These are phyloP conservation scores for Magallana gigas DNA, from an alignment of 1,140 invertebrate genomes.

Conservation along the genomic window DNA sequence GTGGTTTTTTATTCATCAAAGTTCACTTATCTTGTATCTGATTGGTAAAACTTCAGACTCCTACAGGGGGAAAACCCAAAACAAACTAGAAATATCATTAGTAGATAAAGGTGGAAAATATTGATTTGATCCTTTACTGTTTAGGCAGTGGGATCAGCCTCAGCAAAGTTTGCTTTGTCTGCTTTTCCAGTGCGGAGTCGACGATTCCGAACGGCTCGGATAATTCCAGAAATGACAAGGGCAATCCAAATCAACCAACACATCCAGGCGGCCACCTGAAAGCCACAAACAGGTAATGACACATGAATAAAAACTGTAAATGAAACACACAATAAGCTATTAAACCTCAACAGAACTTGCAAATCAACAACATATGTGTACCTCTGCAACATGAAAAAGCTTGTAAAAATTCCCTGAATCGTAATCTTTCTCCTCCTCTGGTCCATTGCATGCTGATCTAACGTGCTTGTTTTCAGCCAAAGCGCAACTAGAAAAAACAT, in stretches of 20 bases:
- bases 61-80: too few relatives aligned
- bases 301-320: not conserved
- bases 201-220: constrained; percentile 52
- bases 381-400: constrained; percentile 8
- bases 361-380: not conserved
- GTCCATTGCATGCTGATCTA: not conserved
- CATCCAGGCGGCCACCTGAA: constrained; percentile 54
- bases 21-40: too few relatives aligned
- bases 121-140: too few relatives aligned
- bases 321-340: not conserved
- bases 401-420: not conserved
- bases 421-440: not conserved
- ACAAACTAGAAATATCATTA: too few relatives aligned
- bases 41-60: too few relatives aligned
- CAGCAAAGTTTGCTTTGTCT: constrained; percentile 44
- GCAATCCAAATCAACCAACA: constrained; percentile 49
- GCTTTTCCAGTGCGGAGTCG: constrained; percentile 36
- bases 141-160: not conserved
- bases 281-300: not conserved
- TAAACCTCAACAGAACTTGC: not conserved
- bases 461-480: constrained; percentile 7
- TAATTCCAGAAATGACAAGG: constrained; percentile 49
- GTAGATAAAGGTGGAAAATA: too few relatives aligned
- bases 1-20: too few relatives aligned
- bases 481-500: not conserved